phyloP scores from a whole-genome alignment of 2,113 vertebrate species.

The Saccopteryx leptura region DNA sequence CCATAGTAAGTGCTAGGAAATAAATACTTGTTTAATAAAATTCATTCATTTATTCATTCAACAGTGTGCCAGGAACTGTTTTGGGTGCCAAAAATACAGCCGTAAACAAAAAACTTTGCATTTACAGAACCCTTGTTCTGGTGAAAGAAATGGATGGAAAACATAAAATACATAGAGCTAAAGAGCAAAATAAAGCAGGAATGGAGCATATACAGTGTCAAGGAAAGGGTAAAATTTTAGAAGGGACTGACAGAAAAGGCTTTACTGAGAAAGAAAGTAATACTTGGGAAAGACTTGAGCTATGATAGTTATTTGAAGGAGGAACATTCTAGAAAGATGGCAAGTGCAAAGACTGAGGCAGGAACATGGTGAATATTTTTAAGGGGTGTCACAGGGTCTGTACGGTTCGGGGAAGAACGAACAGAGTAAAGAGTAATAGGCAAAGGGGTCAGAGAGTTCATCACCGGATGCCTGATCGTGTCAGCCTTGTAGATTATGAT shows the following conservation, averaged over 20 bases:
- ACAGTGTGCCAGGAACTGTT: neutral
- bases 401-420: neutral
- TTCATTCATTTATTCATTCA: neutral
- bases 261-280: conserved; percentile 14
- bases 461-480: neutral
- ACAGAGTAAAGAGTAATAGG: neutral
- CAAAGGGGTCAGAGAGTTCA: neutral
- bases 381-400: neutral
- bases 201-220: neutral
- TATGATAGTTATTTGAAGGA: neutral
- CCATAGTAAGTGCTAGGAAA: neutral
- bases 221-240: neutral
- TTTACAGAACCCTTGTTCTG: conserved; percentile 1
- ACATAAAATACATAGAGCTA: neutral
- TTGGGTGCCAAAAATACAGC: neutral
- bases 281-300: neutral
- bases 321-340: conserved; percentile 9
- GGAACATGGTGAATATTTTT: neutral
- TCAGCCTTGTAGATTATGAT: neutral
- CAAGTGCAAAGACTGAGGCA: neutral
- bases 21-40: neutral
- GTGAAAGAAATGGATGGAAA: conserved; percentile 32
- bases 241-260: neutral
- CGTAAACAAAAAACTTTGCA: neutral
- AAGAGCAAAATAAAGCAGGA: neutral